Conservation (phyloP, 2,113 vertebrate species). For the Nyctereutes procyonoides region DNA sequence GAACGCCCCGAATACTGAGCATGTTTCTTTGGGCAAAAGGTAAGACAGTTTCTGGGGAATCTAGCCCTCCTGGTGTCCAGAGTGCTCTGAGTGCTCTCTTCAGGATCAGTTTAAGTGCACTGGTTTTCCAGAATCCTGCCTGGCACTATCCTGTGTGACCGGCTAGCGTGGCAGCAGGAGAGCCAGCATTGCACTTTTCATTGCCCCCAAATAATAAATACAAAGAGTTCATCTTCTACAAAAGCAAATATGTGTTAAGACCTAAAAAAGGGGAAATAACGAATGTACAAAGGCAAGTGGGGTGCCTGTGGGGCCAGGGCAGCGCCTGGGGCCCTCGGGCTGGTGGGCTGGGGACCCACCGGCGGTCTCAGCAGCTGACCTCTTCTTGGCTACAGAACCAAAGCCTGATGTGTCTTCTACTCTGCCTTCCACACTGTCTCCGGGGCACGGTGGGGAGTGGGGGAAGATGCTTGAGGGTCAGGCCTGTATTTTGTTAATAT, state of each 20-base stretch:
- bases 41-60: conserved; percentile 82
- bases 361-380: background rate
- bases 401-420: background rate
- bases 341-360: background rate
- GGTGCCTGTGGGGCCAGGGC: background rate
- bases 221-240: conserved; percentile 44
- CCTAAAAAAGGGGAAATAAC: background rate
- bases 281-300: background rate
- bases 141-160: background rate
- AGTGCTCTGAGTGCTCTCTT: background rate
- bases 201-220: conserved; percentile 64
- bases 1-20: conserved; percentile 88
- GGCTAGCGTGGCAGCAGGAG: background rate
- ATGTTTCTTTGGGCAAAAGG: conserved; percentile 92
- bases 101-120: conserved; percentile 63
- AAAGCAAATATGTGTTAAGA: conserved; percentile 30
- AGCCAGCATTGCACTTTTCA: background rate
- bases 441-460: background rate
- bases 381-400: background rate
- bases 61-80: conserved; percentile 72
- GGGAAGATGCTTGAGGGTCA: background rate
- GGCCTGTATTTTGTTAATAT: background rate
- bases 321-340: background rate
- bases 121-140: conserved; percentile 73
- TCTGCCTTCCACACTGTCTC: background rate